phyloP scores from a whole-genome alignment of 2,888 invertebrate genomes.

The Atethmia centrago region DNA sequence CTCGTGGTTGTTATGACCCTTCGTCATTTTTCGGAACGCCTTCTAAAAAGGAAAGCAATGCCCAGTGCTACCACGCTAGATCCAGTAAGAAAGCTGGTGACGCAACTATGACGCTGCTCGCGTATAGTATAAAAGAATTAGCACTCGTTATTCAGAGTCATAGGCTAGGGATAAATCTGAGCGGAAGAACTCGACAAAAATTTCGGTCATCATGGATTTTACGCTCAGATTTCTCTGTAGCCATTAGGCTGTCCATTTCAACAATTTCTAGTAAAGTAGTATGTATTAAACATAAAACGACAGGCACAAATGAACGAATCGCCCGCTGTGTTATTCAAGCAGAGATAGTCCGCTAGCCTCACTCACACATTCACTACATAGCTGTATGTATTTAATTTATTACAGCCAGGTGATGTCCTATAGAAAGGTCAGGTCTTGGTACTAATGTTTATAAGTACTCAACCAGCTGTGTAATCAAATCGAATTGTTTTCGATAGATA shows the following conservation, averaged over 20 bases:
- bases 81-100: background rate
- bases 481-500: slow-evolving; percentile 16
- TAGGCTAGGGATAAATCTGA: background rate
- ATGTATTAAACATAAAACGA: slow-evolving; percentile 44
- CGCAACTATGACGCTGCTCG: background rate
- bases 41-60: background rate
- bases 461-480: slow-evolving; percentile 27
- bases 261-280: slow-evolving; percentile 57
- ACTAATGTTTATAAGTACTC: background rate
- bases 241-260: background rate
- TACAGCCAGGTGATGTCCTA: slow-evolving; percentile 3
- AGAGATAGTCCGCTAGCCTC: slow-evolving; percentile 54
- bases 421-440: slow-evolving; percentile 9
- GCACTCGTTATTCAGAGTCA: background rate
- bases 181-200: background rate
- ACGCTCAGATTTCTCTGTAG: background rate
- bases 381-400: background rate
- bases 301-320: slow-evolving; percentile 65
- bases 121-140: background rate
- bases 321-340: slow-evolving; percentile 56
- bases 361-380: slow-evolving; percentile 56
- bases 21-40: no score
- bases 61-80: background rate
- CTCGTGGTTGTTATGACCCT: background rate
- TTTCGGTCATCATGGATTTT: background rate